Base-by-base conservation (phyloP, 2,113 vertebrate species). In the Steatornis caripensis region DNA sequence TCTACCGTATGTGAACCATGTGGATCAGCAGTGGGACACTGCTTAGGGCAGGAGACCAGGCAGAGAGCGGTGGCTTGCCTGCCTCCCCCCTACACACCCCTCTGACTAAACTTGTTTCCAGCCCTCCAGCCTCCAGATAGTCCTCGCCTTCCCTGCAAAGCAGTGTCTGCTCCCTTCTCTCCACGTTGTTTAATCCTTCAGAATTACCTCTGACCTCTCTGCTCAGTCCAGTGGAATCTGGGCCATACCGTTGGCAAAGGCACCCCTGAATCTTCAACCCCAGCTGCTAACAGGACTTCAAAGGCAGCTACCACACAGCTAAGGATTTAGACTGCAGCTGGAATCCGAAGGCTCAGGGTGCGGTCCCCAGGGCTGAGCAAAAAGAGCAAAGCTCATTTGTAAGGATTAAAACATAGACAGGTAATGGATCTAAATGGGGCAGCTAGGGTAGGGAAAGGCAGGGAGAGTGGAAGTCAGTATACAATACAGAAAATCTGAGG, bases 371-470 rank as follows among this genome's bases (percentile, higher is more conserved):
- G 61, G 87, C 81, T 69, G 62, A 97, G 78, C 54, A 75, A 94
- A 95, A 92, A 90, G 83, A 95, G 66, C 41, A 93, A 74, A 89
- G 77, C 93, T 94, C 96, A 95, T 97, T 95, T 97, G 94, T 97
- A 97, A 97, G 91, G 97, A 97, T 97, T 97, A 97, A 93, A 97
- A 72, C 0, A 6, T 79, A 93, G 96, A 97, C 97, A 97, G 96
- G 92, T 96, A 95, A 97, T 97, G 91, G 95, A 97, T 92, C 95
- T 95, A 94, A 95, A 76, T 66, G 87, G 66, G 57, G 77, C 27
- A 11, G 84, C 77, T 58, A 95, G 77, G 61, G 77, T 45, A 89
- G 58, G 41, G 70, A 36, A 95, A 97, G 69, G 74, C 87, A 95
- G 61, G 77, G 84, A 92, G 91, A 85, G 91, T 97, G 87, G 93